Conservation (phyloP, 2,797 vertebrate genomes). For the Picus viridis region DNA sequence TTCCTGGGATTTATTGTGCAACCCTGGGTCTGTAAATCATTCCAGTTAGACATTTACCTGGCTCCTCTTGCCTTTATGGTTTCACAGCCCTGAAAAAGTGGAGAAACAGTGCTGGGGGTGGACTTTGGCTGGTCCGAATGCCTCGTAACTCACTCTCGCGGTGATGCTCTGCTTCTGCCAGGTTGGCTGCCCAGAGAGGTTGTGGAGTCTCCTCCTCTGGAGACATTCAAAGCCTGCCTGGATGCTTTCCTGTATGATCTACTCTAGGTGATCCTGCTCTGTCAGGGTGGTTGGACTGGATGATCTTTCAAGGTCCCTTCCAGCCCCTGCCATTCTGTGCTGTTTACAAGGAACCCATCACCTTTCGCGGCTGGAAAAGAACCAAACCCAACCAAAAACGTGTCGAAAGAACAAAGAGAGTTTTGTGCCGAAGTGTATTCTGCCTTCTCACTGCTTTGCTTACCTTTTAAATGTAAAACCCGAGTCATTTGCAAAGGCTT, state of each 20-base stretch:
- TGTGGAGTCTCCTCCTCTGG: too few species aligned
- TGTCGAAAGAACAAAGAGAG: constrained; percentile 58
- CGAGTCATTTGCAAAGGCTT: constrained; percentile 47
- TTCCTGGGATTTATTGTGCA: constrained; percentile 58
- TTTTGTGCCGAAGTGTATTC: constrained; percentile 54
- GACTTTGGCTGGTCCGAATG: neutral
- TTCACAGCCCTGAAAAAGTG: neutral
- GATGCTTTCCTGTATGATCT: too few species aligned
- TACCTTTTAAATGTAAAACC: constrained; percentile 68
- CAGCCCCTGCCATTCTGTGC: too few species aligned
- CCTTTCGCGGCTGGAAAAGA: neutral
- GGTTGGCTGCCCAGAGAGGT: neutral
- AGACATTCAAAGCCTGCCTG: too few species aligned
- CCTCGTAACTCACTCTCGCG: neutral
- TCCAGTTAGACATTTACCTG: constrained; percentile 44
- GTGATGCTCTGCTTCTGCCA: neutral
- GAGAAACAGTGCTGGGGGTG: neutral
- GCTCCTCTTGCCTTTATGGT: constrained; percentile 17
- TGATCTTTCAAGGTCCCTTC: too few species aligned
- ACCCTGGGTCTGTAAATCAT: constrained; percentile 30
- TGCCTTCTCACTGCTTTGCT: constrained; percentile 59
- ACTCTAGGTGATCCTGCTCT: too few species aligned
- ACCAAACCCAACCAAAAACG: neutral
- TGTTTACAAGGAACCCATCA: constrained; percentile 50
- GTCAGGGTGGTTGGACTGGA: too few species aligned